Base-by-base conservation (phyloP, 2,113 vertebrate species). In the Austrofundulus limnaeus region DNA sequence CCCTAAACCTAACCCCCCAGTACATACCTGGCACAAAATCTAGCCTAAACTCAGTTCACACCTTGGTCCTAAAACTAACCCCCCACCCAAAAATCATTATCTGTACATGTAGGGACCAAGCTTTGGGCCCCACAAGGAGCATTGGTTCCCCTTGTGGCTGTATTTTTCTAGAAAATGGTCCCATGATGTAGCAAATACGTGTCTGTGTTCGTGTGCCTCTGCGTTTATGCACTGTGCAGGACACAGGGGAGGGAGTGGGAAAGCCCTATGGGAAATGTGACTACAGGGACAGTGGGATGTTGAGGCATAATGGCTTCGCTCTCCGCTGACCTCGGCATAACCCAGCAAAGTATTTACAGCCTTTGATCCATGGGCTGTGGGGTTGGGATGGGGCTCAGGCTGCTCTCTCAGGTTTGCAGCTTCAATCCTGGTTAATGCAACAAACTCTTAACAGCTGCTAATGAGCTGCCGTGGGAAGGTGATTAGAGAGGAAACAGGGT, bases 321-420 rank as follows among this genome's bases (percentile, higher is more conserved):
- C 84, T 81, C 69, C 5, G 61, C 60, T 89, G 88, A 91, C 90
- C 90, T 82, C 83, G 43, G n/a, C 5, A 2, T 84, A 84, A 90
- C 82, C 87, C 81, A 63, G 81, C 59, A 77, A 89, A 88, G 84
- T 83, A 89, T 89, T 91, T 90, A 90, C 85, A 85, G 66, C 90
- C 89, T 90, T 72, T 88, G 88, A 88, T 86, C 84, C 85, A 82
- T 85, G 86, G 85, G 80, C 81, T 73, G 58, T 61, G 79, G 73
- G 53, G 73, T 72, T 48, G 61, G 38, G 61, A 16, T 48, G 60
- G 54, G 51, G 49, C 46, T 69, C 47, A 62, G 28, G 61, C 54
- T 31, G 46, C 34, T 38, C 46, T 67, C 38, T 58, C 43, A 43
- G 61, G 55, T 75, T 74, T 61, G 41, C 47, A 57, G 2, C 55